These are phyloP conservation scores for Syrphus vitripennis DNA, from an alignment of 2,888 invertebrate genomes.

Conservation along the genomic window DNA sequence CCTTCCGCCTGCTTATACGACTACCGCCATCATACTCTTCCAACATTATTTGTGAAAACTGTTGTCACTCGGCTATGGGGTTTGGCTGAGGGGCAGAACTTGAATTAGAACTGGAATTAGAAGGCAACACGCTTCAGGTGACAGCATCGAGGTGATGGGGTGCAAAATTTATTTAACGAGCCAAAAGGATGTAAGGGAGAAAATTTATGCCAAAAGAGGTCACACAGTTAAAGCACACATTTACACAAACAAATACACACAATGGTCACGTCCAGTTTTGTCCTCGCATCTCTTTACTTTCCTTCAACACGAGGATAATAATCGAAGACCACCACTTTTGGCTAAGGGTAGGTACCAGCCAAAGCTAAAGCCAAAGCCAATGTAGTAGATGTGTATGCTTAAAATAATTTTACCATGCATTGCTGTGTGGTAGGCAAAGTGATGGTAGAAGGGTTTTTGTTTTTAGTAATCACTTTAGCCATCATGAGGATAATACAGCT, in stretches of 20 bases:
- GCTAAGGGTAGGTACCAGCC: neutral
- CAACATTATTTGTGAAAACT: constrained; percentile 39
- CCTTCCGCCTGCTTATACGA: constrained; percentile 45
- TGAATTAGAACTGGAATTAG: constrained; percentile 61
- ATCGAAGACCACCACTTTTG: constrained; percentile 45
- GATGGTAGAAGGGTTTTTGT: constrained; percentile 36
- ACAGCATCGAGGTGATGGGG: constrained; percentile 65
- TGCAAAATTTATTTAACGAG: constrained; percentile 72
- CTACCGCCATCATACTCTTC: neutral
- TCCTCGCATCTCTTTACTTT: neutral
- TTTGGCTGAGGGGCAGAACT: neutral
- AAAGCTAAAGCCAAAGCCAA: no score
- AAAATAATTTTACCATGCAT: constrained; percentile 9
- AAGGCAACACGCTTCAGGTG: constrained; percentile 68
- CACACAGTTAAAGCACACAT: constrained; percentile 58
- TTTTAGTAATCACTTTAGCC: constrained; percentile 63
- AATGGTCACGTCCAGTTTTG: constrained; percentile 62
- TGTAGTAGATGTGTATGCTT: neutral
- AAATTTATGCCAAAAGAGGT: constrained; percentile 70
- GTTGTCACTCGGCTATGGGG: constrained; percentile 46
- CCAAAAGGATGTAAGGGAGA: constrained; percentile 71
- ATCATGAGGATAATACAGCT: constrained; percentile 53
- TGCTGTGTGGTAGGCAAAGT: neutral
- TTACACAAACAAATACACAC: constrained; percentile 20
- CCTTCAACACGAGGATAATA: constrained; percentile 31